Conservation (phyloP, 2,797 vertebrate species). For the Clarias fuscus region DNA sequence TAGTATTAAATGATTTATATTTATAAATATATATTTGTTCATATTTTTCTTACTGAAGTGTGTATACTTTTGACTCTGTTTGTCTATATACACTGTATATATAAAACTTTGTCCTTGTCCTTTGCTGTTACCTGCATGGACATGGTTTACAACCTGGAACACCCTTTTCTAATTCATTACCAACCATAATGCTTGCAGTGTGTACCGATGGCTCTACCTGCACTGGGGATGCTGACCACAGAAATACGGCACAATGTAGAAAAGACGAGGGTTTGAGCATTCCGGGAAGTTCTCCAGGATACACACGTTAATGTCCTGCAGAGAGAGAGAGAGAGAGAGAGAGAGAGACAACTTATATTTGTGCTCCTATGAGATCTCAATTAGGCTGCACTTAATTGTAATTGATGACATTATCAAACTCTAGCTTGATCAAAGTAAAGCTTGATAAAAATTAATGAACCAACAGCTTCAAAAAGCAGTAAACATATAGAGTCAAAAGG, state of each 20-base stretch:
- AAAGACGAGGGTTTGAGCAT: constrained; percentile 94
- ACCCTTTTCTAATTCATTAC: too few relatives aligned
- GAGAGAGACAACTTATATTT: not conserved
- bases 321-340: not conserved
- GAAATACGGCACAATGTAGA: constrained; percentile 99
- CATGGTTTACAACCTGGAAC: not conserved
- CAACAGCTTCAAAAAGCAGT: not conserved
- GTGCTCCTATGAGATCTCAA: not conserved
- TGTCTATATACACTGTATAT: not conserved
- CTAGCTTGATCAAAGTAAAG: too few relatives aligned
- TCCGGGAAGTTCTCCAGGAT: constrained; percentile 97
- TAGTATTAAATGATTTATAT: too few relatives aligned
- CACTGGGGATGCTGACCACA: constrained; percentile 98
- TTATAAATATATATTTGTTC: too few relatives aligned
- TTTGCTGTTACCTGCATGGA: not conserved
- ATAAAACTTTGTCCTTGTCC: not conserved
- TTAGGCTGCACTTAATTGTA: too few relatives aligned
- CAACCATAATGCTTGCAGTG: not conserved
- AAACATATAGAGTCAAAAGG: constrained; percentile 26
- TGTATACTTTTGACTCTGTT: too few relatives aligned
- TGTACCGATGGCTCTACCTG: constrained; percentile 77
- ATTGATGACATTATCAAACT: too few relatives aligned
- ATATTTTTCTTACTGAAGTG: too few relatives aligned
- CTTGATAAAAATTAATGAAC: not conserved
- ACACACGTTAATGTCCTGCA: constrained; percentile 95